phyloP scores from a whole-genome alignment of 2,113 vertebrate genomes.

The Aplodontia rufa region DNA sequence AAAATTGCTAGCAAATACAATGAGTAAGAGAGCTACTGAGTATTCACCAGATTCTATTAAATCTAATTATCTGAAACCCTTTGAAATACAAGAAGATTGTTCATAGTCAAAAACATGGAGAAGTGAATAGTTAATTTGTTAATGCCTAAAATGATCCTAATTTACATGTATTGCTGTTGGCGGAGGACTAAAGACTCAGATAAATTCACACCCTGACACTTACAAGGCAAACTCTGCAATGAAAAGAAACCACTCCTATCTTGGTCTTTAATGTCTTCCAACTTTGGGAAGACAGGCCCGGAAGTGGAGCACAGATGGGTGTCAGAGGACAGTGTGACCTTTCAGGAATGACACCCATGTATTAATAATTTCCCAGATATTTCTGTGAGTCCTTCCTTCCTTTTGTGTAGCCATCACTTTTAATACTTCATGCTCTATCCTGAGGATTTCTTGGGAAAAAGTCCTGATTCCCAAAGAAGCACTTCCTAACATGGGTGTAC shows the following conservation, averaged over 20 bases:
- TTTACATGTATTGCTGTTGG: background rate
- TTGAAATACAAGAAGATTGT: conserved; percentile 58
- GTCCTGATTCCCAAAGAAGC: background rate
- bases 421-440: background rate
- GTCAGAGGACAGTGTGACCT: background rate
- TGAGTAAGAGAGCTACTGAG: conserved; percentile 56
- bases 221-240: background rate
- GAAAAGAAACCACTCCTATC: background rate
- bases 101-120: conserved; percentile 26
- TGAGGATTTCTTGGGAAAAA: background rate
- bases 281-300: background rate
- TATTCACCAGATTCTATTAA: conserved; percentile 62
- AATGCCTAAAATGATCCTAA: conserved; percentile 16
- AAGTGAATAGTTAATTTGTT: conserved; percentile 33
- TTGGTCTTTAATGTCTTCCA: background rate
- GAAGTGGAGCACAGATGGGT: background rate
- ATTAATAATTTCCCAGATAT: background rate
- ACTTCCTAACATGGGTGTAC: background rate
- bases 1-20: conserved; percentile 73
- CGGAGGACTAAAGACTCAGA: background rate
- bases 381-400: background rate
- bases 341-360: background rate
- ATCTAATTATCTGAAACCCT: conserved; percentile 63
- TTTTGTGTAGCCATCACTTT: background rate
- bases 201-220: background rate